Percentiles rank a stretch among this genome's conserved stretches.
These are phyloP conservation scores for Ichneumoninae sp. DNA, from an alignment of 2,888 invertebrate species.

Conservation along the genomic window DNA sequence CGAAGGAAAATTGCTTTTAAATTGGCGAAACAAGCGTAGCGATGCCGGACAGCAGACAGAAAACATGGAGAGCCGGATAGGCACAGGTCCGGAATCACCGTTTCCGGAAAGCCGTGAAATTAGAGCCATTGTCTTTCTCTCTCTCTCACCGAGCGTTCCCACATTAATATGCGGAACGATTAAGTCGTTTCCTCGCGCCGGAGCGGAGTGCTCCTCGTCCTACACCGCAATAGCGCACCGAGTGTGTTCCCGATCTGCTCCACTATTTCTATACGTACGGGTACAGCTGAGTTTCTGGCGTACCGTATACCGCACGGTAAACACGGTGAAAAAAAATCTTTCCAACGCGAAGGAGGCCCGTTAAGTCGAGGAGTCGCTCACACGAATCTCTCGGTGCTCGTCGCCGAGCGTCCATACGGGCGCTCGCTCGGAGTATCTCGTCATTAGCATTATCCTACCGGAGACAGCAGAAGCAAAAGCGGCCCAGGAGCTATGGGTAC, in stretches of 20 bases:
- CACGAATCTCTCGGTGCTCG: constrained; percentile 39
- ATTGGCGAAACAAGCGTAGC: constrained; percentile 77
- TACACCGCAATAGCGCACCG: constrained; percentile 31
- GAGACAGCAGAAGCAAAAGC: constrained; percentile 56
- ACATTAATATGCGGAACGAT: constrained; percentile 73
- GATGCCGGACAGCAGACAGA: constrained; percentile 59
- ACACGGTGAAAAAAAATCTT: constrained; percentile 8
- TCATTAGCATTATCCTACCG: constrained; percentile 65
- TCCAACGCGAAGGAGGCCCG: constrained; percentile 17
- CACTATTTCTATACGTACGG: constrained; percentile 42
- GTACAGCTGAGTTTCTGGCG: constrained; percentile 20
- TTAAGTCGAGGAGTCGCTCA: constrained; percentile 44
- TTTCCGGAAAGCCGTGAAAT: constrained; percentile 76
- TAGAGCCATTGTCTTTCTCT: constrained; percentile 70
- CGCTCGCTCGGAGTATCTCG: constrained; percentile 53
- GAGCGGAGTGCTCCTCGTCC: constrained; percentile 25
- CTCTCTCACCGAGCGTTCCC: constrained; percentile 65
- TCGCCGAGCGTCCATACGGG: constrained; percentile 19
- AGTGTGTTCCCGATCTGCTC: constrained; percentile 54
- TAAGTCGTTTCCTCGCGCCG: constrained; percentile 70
- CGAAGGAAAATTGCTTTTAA: constrained; percentile 81
- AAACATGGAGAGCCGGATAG: constrained; percentile 34
- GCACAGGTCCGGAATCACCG: constrained; percentile 67
- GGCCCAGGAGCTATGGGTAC: constrained; percentile 8
- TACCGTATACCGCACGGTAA: constrained; percentile 5